Conservation (phyloP, 2,797 vertebrate genomes). For the Corythornis leucogaster region DNA sequence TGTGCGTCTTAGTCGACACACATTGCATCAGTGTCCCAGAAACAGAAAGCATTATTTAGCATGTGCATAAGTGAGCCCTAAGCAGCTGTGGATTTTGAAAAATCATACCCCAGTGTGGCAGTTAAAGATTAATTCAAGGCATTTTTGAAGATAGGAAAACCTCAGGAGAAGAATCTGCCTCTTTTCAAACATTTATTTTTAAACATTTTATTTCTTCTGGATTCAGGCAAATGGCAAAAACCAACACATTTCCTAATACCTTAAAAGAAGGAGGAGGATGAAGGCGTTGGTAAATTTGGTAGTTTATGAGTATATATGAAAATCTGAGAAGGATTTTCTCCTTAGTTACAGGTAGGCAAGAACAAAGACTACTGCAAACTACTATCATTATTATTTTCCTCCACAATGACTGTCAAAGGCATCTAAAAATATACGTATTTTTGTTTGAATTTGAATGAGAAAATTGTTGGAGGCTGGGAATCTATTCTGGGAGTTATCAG, state of each 20-base stretch:
- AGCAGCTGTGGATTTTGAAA: background rate
- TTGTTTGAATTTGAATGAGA: background rate
- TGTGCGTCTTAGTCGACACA: background rate
- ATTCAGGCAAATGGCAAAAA: background rate
- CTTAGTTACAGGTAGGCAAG: background rate
- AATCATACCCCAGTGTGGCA: background rate
- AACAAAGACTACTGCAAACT: constrained; percentile 14
- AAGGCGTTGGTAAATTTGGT: background rate
- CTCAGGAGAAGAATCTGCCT: background rate
- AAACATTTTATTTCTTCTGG: background rate
- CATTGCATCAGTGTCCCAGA: background rate
- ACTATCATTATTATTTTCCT: constrained; percentile 17
- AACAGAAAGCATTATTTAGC: background rate
- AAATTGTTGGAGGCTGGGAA: background rate
- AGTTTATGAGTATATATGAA: background rate
- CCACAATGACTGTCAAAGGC: constrained; percentile 13
- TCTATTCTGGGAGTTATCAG: background rate
- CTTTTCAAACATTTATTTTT: background rate
- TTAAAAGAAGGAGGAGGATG: background rate
- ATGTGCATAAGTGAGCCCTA: background rate
- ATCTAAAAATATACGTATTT: background rate
- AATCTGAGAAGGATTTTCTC: background rate
- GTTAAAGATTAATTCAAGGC: background rate
- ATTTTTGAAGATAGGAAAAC: background rate
- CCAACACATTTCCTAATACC: background rate